These are phyloP conservation scores for Helleia helle DNA, from an alignment of 2,888 invertebrate genomes.

Conservation along the genomic window DNA sequence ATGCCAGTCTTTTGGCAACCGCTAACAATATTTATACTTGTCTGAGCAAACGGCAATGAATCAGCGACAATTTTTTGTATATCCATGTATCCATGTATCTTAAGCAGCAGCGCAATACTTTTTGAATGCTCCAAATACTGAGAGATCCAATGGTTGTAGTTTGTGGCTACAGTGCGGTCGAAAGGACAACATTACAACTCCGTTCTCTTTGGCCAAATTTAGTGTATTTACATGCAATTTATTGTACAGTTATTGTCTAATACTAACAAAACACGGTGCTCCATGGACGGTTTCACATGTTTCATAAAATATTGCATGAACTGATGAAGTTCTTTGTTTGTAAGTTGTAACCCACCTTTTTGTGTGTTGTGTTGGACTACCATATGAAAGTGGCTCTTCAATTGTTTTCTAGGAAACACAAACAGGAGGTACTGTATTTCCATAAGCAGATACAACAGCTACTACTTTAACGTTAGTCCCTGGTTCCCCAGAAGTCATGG, in stretches of 20 bases:
- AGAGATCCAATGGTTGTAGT: conserved; percentile 21
- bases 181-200: conserved; percentile 22
- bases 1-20: conserved; percentile 23
- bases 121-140: conserved; percentile 22
- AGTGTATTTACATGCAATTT: conserved; percentile 20
- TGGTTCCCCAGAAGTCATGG: conserved; percentile 25
- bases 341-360: no score
- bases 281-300: conserved; percentile 19
- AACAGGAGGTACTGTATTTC: conserved; percentile 20
- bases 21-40: conserved; percentile 19
- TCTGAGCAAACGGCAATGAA: conserved; percentile 21
- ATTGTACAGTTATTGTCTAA: conserved; percentile 23
- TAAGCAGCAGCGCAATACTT: conserved; percentile 20
- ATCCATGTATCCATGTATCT: conserved; percentile 20
- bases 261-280: conserved; percentile 19
- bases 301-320: conserved; percentile 20
- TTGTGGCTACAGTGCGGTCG: conserved; percentile 21
- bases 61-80: conserved; percentile 21
- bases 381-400: no score
- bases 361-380: no score
- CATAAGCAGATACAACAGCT: conserved; percentile 20
- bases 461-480: conserved; percentile 26
- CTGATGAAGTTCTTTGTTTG: conserved; percentile 16
- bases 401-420: conserved; percentile 15
- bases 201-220: conserved; percentile 21